Evolutionary conservation across 2,888 invertebrate genomes (phyloP).

Genomic region (Catocala fraxini): DNA sequence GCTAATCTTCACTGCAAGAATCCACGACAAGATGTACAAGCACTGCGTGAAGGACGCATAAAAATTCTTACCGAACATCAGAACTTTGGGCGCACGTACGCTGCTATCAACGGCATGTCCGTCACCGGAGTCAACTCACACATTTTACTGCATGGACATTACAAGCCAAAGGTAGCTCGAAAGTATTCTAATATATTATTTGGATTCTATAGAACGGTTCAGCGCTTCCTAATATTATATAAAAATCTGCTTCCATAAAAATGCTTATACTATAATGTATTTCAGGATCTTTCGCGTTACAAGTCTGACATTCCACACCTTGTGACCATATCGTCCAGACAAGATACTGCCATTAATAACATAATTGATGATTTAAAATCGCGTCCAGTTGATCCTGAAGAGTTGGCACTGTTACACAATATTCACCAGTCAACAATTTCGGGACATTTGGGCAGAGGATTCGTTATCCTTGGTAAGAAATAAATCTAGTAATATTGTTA

Average conservation of each 20-base stretch:
- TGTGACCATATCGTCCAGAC: slow-evolving; percentile 68
- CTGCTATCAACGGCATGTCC: slow-evolving; percentile 67
- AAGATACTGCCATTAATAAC: slow-evolving; percentile 59
- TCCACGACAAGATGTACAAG: slow-evolving; percentile 82
- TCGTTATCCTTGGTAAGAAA: slow-evolving; percentile 64
- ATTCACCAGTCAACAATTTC: slow-evolving; percentile 63
- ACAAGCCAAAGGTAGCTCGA: slow-evolving; percentile 62
- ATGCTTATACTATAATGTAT: slow-evolving; percentile 1
- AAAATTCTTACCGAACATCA: slow-evolving; percentile 88
- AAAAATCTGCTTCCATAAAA: too few species aligned
- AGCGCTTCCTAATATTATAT: too few species aligned
- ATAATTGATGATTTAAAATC: slow-evolving; percentile 66
- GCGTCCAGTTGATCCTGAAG: slow-evolving; percentile 71
- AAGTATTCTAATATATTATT: background rate
- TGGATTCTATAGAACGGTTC: too few species aligned
- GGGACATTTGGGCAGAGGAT: slow-evolving; percentile 77
- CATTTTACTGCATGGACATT: slow-evolving; percentile 61
- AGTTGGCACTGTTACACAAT: slow-evolving; percentile 71
- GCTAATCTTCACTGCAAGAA: slow-evolving; percentile 90
- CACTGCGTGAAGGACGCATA: slow-evolving; percentile 81
- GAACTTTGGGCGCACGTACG: slow-evolving; percentile 83
- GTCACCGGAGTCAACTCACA: slow-evolving; percentile 67
- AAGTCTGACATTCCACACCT: slow-evolving; percentile 66
- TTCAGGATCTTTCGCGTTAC: slow-evolving; percentile 65
- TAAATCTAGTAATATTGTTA: background rate